phyloP scores from a whole-genome alignment of 2,797 vertebrate genomes.

The Dipus sagitta region DNA sequence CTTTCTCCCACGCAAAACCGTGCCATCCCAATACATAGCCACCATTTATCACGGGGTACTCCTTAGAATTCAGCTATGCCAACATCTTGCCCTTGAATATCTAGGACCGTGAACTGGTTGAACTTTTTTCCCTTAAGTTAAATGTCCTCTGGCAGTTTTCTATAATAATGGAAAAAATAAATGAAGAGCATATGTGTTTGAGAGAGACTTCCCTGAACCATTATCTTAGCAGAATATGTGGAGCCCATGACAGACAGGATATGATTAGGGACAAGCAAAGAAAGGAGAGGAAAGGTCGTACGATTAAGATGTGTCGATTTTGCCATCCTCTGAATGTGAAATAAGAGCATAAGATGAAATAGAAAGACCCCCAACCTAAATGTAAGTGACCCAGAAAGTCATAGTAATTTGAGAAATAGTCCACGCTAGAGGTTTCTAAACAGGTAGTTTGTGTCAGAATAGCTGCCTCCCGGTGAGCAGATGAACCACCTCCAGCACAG shows the following conservation, averaged over 20 bases:
- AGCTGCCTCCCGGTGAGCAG: too few species aligned
- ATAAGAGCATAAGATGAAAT: neutral
- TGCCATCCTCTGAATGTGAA: neutral
- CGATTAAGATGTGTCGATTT: neutral
- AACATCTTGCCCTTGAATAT: neutral
- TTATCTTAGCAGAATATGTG: neutral
- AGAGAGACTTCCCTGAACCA: neutral
- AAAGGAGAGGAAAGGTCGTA: neutral
- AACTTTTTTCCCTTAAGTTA: neutral
- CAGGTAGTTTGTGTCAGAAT: too few species aligned
- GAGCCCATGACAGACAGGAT: neutral
- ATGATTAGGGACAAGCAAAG: neutral
- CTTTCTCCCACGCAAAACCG: neutral
- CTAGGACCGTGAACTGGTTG: neutral
- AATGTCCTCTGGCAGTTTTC: neutral
- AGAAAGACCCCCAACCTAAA: neutral
- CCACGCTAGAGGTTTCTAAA: too few species aligned
- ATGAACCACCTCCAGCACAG: too few species aligned
- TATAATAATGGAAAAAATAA: neutral
- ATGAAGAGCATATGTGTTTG: neutral
- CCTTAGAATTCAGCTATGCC: neutral
- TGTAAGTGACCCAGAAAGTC: neutral
- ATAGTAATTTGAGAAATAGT: neutral
- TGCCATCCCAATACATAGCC: neutral
- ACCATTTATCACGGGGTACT: rapidly evolving